phyloP scores from a whole-genome alignment of 2,888 invertebrate species.

The Oscheius sp. region DNA sequence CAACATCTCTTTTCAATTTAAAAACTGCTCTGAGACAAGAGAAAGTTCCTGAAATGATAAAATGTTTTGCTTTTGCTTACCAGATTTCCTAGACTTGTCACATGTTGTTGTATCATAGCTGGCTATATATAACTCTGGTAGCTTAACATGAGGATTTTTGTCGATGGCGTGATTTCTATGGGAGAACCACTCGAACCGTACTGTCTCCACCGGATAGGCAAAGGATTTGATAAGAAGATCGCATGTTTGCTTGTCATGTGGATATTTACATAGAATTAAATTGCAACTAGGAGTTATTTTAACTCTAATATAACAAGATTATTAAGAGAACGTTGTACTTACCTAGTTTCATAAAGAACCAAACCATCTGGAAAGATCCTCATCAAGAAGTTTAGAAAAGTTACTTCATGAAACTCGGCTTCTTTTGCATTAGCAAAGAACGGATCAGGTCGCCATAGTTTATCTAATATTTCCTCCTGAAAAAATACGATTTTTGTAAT shows the following conservation, averaged over 20 bases:
- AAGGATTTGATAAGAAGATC: conserved; percentile 69
- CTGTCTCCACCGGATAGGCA: conserved; percentile 69
- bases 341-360: conserved; percentile 69
- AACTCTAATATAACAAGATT: conserved; percentile 50
- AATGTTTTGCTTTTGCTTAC: conserved; percentile 16
- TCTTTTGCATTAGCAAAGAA: conserved; percentile 70
- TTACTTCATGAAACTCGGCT: conserved; percentile 70
- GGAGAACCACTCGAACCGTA: conserved; percentile 70
- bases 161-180: conserved; percentile 65
- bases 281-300: conserved; percentile 69
- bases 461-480: conserved; percentile 61
- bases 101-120: conserved; percentile 61
- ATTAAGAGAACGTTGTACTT: neutral
- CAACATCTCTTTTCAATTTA: conserved; percentile 67
- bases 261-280: conserved; percentile 69
- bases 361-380: conserved; percentile 68
- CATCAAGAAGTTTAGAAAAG: conserved; percentile 70
- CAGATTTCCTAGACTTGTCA: conserved; percentile 58
- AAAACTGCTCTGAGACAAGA: conserved; percentile 67
- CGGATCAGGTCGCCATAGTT: conserved; percentile 67
- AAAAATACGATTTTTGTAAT: neutral
- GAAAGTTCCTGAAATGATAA: conserved; percentile 51
- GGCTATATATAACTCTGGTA: conserved; percentile 69
- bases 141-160: conserved; percentile 69
- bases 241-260: conserved; percentile 69